Evolutionary conservation across 1,140 invertebrate genomes (phyloP).

Genomic region (Drosophila parabipectinata): DNA sequence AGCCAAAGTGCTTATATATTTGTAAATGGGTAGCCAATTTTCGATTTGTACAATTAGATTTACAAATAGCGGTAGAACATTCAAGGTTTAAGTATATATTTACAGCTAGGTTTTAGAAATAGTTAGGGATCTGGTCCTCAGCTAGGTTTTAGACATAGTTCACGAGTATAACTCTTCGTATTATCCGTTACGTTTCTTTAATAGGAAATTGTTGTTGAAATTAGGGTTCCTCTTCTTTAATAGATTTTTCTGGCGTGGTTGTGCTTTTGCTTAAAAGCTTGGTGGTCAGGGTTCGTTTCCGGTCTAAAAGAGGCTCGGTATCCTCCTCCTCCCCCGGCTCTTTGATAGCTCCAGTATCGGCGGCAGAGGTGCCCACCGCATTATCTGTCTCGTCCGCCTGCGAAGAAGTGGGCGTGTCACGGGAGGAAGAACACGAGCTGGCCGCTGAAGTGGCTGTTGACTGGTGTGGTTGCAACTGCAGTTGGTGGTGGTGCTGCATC

Average conservation of each 20-base stretch:
- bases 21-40: slow-evolving; percentile 58
- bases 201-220: slow-evolving; percentile 51
- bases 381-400: slow-evolving; percentile 30
- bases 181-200: slow-evolving; percentile 13
- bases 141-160: slow-evolving; percentile 33
- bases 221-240: slow-evolving; percentile 50
- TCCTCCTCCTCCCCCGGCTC: slow-evolving; percentile 45
- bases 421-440: slow-evolving; percentile 64
- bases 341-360: slow-evolving; percentile 23
- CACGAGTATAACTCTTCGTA: slow-evolving; percentile 7
- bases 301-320: slow-evolving; percentile 49
- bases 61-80: slow-evolving; percentile 65
- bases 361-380: slow-evolving; percentile 28
- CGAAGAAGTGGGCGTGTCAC: slow-evolving; percentile 60
- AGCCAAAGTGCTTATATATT: neutral
- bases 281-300: slow-evolving; percentile 58
- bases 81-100: slow-evolving; percentile 45
- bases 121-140: slow-evolving; percentile 42
- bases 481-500: slow-evolving; percentile 34
- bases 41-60: slow-evolving; percentile 67
- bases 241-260: slow-evolving; percentile 10
- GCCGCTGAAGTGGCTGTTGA: slow-evolving; percentile 67
- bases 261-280: slow-evolving; percentile 50
- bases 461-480: slow-evolving; percentile 56
- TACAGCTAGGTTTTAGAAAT: slow-evolving; percentile 48